Evolutionary conservation across 2,797 vertebrate genomes (phyloP), one percentile per base, ranked within the genome.

Genomic region (Menidia menidia): DNA sequence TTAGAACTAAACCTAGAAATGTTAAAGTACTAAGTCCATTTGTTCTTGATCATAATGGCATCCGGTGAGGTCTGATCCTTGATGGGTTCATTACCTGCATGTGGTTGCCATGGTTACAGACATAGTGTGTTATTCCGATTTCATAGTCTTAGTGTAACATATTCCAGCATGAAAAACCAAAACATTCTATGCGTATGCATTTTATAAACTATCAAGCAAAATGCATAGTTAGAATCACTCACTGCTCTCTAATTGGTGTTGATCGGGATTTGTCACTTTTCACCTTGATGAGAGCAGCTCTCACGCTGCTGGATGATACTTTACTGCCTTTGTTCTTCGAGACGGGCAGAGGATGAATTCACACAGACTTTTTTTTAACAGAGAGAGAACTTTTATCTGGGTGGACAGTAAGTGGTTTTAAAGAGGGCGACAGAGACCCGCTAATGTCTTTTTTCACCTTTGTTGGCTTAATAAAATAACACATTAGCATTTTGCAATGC

Each of bases 201-300:
- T 39, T 39, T 39, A 39, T 39, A 39, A 39, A 5, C 5, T 9
- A 39, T 39, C 7, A 39, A 39, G 35, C 6, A 7, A 39, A 10
- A 39, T 39, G 7, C 10, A 39, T 6, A 39, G 8, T 39, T 39
- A 2, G 6, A 39, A 39, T 39, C 2, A 7, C 35, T 55, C 15
- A 44, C 39, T 53, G 39, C 50, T 43, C 41, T 73, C 50, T 73
- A 30, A 61, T 70, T 63, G 67, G 11, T 55, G 58, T 61, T 68
- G 6, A 35, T 61, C 25, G 25, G 25, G 25, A 58, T 81, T 70
- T 25, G 73, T 77, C 78, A 73, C 71, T 81, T 80, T 59, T 81
- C 78, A 81, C 71, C 67, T 53, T 65, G 71, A 75, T 80, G 58
- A 60, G 72, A 79, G 71, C 64, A 58, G 16, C 63, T 73, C 39